Evolutionary conservation across 2,113 vertebrate genomes (phyloP).

Genomic region (Pyxicephalus adspersus): DNA sequence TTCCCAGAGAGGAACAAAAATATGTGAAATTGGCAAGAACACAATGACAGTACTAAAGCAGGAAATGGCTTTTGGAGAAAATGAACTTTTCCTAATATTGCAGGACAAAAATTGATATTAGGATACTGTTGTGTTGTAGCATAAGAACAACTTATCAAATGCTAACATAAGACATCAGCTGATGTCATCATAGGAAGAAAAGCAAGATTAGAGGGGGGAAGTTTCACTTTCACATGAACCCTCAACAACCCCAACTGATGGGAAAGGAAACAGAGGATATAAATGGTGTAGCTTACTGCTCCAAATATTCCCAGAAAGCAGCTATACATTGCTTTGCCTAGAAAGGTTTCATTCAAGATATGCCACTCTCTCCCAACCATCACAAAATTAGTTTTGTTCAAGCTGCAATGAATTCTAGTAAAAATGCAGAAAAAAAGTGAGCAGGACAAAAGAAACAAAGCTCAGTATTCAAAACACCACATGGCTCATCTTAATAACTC

Average conservation of each 20-base stretch:
- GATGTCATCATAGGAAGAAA: constrained; percentile 20
- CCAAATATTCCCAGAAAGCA: background rate
- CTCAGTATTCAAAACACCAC: too few species aligned
- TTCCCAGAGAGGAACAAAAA: too few species aligned
- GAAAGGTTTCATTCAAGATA: background rate
- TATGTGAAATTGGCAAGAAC: too few species aligned
- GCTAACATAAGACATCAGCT: background rate
- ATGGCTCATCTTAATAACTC: too few species aligned
- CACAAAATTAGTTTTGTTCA: too few species aligned
- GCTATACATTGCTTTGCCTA: background rate
- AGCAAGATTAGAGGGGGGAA: constrained; percentile 21
- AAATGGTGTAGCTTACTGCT: background rate
- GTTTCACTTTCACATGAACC: constrained; percentile 36
- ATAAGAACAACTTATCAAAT: background rate
- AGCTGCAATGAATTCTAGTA: too few species aligned
- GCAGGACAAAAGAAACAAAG: too few species aligned
- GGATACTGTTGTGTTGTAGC: background rate
- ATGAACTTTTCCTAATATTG: background rate
- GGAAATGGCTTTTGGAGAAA: background rate
- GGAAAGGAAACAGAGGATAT: constrained; percentile 23
- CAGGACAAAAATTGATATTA: background rate
- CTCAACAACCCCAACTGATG: constrained; percentile 11
- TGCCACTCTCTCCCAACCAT: too few species aligned
- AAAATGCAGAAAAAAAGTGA: background rate
- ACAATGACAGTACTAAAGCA: background rate